These are phyloP conservation scores for Epinotia bilunana DNA, from an alignment of 2,888 invertebrate genomes.

Conservation along the genomic window DNA sequence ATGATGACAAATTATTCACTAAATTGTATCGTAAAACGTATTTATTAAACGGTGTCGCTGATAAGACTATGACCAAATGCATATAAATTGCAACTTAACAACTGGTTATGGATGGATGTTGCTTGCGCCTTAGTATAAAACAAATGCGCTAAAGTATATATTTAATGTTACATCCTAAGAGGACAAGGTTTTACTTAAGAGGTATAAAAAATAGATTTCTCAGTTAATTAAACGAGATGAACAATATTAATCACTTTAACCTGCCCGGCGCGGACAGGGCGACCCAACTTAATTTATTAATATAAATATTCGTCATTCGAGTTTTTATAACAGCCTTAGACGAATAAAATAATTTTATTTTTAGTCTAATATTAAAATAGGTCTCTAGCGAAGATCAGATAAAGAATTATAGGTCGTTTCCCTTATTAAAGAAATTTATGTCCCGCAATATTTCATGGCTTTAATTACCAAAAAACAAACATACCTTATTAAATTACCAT, in stretches of 20 bases:
- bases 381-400: conserved; percentile 22
- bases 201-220: conserved; percentile 24
- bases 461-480: conserved; percentile 43
- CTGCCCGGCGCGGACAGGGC: conserved; percentile 51
- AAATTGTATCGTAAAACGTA: not conserved
- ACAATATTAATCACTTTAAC: conserved; percentile 50
- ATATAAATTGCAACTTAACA: not conserved
- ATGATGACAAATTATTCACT: not conserved
- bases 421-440: conserved; percentile 40
- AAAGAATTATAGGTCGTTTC: conserved; percentile 17
- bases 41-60: not conserved
- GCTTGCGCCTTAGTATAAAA: not conserved
- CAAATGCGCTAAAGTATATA: no score
- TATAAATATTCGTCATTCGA: conserved; percentile 17
- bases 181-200: conserved; percentile 6
- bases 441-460: conserved; percentile 25
- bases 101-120: not conserved
- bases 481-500: conserved; percentile 62
- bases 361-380: not conserved
- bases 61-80: not conserved
- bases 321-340: conserved; percentile 14
- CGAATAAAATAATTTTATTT: not conserved
- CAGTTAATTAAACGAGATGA: conserved; percentile 35
- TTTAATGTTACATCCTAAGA: no score
- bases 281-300: conserved; percentile 43